phyloP scores from a whole-genome alignment of 2,113 vertebrate species.

The Carollia perspicillata region DNA sequence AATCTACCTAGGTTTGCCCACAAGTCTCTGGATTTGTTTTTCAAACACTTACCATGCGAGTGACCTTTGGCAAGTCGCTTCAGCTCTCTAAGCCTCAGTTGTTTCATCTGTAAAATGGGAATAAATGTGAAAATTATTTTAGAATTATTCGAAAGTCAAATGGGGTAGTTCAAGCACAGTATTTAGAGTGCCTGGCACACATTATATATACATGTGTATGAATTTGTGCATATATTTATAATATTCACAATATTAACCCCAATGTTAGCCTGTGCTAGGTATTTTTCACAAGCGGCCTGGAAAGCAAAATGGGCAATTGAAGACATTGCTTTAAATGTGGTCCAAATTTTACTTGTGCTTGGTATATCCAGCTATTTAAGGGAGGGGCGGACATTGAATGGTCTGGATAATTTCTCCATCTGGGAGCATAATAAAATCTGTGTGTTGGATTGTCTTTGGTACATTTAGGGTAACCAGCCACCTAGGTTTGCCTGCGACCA shows the following conservation, averaged over 20 bases:
- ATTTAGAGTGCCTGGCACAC: not conserved
- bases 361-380: not conserved
- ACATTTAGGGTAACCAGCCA: not conserved
- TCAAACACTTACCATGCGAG: not conserved
- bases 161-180: not conserved
- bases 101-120: slow-evolving; percentile 10
- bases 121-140: not conserved
- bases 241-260: not conserved
- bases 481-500: not conserved
- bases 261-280: not conserved
- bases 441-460: not conserved
- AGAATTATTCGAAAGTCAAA: not conserved
- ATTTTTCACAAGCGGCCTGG: not conserved
- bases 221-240: no score
- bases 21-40: not conserved
- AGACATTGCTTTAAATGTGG: not conserved
- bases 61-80: not conserved
- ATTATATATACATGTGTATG: not conserved
- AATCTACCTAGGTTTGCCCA: not conserved
- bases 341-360: not conserved
- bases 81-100: not conserved
- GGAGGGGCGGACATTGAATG: not conserved
- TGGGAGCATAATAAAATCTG: not conserved
- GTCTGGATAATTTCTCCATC: not conserved
- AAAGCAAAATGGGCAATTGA: not conserved